These are phyloP conservation scores for Laodelphax striatellus DNA, from an alignment of 1,140 invertebrate species.

Conservation along the genomic window DNA sequence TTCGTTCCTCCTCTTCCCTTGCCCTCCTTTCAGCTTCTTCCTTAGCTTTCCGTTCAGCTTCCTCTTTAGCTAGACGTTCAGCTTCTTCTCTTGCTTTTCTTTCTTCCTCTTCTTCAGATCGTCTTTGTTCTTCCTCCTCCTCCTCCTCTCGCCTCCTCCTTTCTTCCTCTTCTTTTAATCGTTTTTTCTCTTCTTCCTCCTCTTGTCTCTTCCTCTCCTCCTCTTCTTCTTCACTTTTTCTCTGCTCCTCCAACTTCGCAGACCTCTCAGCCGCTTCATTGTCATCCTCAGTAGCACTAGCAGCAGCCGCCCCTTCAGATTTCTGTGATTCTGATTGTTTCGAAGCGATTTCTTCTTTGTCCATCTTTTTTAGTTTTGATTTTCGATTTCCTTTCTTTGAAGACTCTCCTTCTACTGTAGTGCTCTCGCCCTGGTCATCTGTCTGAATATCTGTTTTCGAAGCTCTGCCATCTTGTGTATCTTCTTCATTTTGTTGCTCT, in stretches of 20 bases:
- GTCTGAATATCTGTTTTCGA: neutral
- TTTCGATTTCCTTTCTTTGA: slow-evolving; percentile 6
- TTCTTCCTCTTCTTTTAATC: too few relatives aligned
- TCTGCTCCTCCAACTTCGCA: neutral
- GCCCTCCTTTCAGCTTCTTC: slow-evolving; percentile 16
- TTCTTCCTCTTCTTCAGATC: slow-evolving; percentile 16
- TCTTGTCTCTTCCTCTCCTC: slow-evolving; percentile 12
- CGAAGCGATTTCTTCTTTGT: neutral
- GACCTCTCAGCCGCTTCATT: neutral
- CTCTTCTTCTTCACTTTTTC: slow-evolving; percentile 29
- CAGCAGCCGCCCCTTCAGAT: neutral
- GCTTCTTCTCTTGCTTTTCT: slow-evolving; percentile 29
- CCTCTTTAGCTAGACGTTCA: slow-evolving; percentile 33
- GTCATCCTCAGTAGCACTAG: neutral
- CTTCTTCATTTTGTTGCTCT: slow-evolving; percentile 4
- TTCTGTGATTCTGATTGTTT: slow-evolving; percentile 1
- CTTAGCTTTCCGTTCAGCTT: slow-evolving; percentile 28
- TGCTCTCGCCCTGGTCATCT: neutral
- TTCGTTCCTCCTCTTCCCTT: slow-evolving; percentile 15
- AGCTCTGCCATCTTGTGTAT: neutral
- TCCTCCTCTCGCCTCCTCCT: neutral
- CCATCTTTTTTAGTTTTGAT: neutral
- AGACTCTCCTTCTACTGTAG: neutral
- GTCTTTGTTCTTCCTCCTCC: too few relatives aligned
- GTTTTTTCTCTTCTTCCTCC: slow-evolving; percentile 13